Percentiles rank a stretch among this genome's conserved stretches.
Evolutionary conservation across 2,113 vertebrate species (phyloP).

Genomic region (Jacana jacana): DNA sequence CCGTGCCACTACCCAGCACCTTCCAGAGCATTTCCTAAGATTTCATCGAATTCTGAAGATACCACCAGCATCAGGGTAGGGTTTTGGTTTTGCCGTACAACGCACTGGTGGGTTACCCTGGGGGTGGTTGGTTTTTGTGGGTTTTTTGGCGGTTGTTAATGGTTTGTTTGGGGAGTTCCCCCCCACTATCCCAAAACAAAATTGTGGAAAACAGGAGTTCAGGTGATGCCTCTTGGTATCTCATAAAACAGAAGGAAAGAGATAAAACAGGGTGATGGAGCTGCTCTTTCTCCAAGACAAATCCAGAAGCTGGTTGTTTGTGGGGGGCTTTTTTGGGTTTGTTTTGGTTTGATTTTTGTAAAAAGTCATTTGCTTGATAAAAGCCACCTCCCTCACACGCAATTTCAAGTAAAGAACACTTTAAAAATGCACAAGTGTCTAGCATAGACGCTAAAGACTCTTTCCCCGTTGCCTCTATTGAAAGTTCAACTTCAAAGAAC

Average conservation of each 20-base stretch:
- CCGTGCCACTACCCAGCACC: not conserved
- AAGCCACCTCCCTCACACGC: not conserved
- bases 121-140: not conserved
- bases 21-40: not conserved
- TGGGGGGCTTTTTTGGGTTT: no score
- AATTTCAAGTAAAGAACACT: not conserved
- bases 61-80: not conserved
- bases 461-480: not conserved
- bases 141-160: not conserved
- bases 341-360: not conserved
- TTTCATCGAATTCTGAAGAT: not conserved
- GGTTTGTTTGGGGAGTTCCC: not conserved
- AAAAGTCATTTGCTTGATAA: not conserved
- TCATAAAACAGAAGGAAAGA: not conserved
- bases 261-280: fast-evolving
- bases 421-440: not conserved
- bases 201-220: not conserved
- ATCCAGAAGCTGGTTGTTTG: not conserved
- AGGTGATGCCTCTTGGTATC: not conserved
- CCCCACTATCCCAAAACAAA: not conserved
- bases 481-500: not conserved
- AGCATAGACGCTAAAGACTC: not conserved
- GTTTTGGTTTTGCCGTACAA: fast-evolving
- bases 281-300: not conserved
- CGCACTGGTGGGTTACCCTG: not conserved